Percentiles rank a stretch among this genome's conserved stretches.
Evolutionary conservation across 2,113 vertebrate genomes (phyloP).

Genomic region (Bujurquina vittata): DNA sequence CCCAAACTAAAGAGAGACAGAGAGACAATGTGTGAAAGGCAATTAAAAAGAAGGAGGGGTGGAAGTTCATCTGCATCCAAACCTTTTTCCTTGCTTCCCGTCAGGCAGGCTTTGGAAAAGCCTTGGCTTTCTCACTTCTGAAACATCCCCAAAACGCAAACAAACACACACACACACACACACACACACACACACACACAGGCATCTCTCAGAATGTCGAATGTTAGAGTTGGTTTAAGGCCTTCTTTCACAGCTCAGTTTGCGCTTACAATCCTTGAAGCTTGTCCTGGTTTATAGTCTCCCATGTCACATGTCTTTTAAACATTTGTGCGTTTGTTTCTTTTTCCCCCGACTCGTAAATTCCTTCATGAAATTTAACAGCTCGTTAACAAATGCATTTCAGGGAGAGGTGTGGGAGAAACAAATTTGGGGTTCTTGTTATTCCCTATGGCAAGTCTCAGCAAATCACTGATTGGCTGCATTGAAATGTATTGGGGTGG

Average conservation of each 20-base stretch:
- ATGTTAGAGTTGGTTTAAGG: background rate
- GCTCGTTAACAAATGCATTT: constrained; percentile 39
- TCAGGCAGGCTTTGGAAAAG: constrained; percentile 27
- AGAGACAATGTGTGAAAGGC: constrained; percentile 47
- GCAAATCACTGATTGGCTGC: constrained; percentile 43
- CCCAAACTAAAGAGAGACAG: constrained; percentile 19
- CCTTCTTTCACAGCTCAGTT: background rate
- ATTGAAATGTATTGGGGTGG: constrained; percentile 28
- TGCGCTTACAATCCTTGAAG: background rate
- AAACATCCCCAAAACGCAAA: constrained; percentile 27
- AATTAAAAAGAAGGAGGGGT: constrained; percentile 34
- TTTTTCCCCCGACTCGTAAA: background rate
- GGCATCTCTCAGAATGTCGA: background rate
- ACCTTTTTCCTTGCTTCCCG: constrained; percentile 24
- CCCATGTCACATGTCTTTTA: background rate
- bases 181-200: constrained; percentile 17
- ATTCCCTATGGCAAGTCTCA: constrained; percentile 24
- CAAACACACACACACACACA: constrained; percentile 10
- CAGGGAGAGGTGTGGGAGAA: constrained; percentile 28
- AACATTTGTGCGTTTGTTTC: background rate
- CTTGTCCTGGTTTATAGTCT: background rate
- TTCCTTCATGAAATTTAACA: background rate
- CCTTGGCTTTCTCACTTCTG: constrained; percentile 15
- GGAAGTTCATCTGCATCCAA: constrained; percentile 13
- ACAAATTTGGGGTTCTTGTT: constrained; percentile 19